These are phyloP conservation scores for Delphinus delphis DNA, from an alignment of 2,113 vertebrate species.

Conservation along the genomic window DNA sequence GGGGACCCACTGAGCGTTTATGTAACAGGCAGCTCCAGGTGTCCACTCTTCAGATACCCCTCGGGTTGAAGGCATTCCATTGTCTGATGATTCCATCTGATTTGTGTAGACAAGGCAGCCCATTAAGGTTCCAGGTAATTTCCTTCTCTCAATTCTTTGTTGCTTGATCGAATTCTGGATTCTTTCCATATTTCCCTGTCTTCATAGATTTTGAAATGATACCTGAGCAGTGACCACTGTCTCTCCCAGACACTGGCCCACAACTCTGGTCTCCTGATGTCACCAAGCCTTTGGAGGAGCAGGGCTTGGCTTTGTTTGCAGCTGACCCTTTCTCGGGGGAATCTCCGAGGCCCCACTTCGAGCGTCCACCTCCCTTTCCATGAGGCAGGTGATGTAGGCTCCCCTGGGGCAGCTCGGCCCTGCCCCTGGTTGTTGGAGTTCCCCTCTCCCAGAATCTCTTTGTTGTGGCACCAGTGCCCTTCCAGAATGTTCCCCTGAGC, in stretches of 20 bases:
- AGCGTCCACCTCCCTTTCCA: neutral
- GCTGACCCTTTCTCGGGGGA: neutral
- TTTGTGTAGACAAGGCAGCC: accelerated
- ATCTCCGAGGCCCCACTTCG: neutral
- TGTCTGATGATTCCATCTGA: neutral
- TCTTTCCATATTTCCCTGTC: neutral
- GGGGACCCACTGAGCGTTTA: neutral
- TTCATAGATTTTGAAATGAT: neutral
- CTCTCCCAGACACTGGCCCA: neutral
- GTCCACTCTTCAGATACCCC: accelerated
- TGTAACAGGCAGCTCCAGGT: neutral
- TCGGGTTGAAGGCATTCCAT: accelerated
- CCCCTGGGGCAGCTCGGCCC: neutral
- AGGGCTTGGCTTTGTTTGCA: neutral
- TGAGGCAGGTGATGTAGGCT: neutral
- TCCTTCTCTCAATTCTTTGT: neutral
- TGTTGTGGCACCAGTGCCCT: neutral
- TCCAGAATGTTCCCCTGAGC: no score
- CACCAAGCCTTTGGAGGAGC: neutral
- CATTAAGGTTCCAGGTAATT: no score
- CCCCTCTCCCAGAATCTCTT: neutral
- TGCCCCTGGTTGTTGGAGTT: neutral
- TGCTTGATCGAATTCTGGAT: neutral
- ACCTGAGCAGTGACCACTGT: neutral
- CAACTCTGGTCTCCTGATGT: neutral